A percentile compares a stretch with the other conserved stretches of the same genome.
phyloP scores from a whole-genome alignment of 1,140 invertebrate species.

The Megalonaias nervosa region DNA sequence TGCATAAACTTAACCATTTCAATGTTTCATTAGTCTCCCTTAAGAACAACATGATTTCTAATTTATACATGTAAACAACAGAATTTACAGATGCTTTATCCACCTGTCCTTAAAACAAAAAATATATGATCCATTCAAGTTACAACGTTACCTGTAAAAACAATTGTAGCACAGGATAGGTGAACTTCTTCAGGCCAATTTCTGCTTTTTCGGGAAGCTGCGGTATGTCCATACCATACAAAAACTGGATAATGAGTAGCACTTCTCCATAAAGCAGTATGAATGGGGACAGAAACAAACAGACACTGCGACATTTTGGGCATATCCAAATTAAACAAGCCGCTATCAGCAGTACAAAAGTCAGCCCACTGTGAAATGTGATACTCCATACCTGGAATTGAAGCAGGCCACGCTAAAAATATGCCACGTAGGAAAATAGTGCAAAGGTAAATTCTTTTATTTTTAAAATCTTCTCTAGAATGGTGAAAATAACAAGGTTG shows the following conservation, averaged over 20 bases:
- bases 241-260: constrained; percentile 89
- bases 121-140: too few species aligned
- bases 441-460: not conserved
- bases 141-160: constrained; percentile 81
- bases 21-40: too few species aligned
- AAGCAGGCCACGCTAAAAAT: not conserved
- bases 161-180: constrained; percentile 82
- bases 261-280: constrained; percentile 89
- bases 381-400: constrained; percentile 93
- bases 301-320: constrained; percentile 90
- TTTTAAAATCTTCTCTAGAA: too few species aligned
- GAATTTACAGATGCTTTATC: too few species aligned
- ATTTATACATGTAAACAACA: too few species aligned
- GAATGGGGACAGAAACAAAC: constrained; percentile 92
- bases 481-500: too few species aligned
- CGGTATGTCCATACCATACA: constrained; percentile 90
- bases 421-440: not conserved
- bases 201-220: constrained; percentile 85
- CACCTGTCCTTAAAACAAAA: too few species aligned
- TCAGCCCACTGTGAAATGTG: constrained; percentile 97
- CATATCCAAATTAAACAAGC: constrained; percentile 97
- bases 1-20: too few species aligned
- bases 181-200: constrained; percentile 87
- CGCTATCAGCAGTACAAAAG: constrained; percentile 93
- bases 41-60: too few species aligned